These are phyloP conservation scores for Petroica traversi DNA, from an alignment of 2,113 vertebrate species.

Conservation along the genomic window DNA sequence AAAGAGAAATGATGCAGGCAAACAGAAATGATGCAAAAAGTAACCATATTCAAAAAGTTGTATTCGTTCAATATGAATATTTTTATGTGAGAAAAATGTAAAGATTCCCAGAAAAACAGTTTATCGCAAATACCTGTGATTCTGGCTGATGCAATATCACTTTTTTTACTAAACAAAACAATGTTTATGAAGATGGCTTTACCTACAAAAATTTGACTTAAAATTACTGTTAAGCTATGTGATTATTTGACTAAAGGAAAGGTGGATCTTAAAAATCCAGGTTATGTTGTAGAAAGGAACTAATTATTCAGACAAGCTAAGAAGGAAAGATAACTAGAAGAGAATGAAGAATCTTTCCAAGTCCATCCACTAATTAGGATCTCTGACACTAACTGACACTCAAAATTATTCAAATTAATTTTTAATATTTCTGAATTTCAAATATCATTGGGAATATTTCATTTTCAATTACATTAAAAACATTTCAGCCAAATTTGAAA, in stretches of 20 bases:
- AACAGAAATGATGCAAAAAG: background rate
- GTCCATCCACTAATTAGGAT: background rate
- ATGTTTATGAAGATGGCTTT: background rate
- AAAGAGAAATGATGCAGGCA: background rate
- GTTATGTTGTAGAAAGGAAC: background rate
- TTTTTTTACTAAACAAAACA: background rate
- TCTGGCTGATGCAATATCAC: background rate
- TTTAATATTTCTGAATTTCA: background rate
- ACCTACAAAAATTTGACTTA: background rate
- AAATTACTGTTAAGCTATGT: background rate
- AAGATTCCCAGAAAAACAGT: background rate
- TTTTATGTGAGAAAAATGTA: background rate
- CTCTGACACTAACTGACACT: background rate
- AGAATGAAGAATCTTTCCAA: background rate
- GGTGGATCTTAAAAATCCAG: background rate
- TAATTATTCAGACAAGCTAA: background rate
- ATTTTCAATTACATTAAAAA: background rate
- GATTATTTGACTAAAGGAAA: background rate
- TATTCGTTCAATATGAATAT: background rate
- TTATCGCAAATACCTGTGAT: background rate
- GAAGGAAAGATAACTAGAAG: background rate
- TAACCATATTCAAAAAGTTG: background rate
- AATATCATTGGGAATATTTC: background rate
- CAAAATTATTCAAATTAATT: background rate
- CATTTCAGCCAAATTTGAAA: background rate